Percentiles rank a stretch among this genome's conserved stretches.
Conservation (phyloP, 2,113 vertebrate species). For the Anthoscopus minutus region DNA sequence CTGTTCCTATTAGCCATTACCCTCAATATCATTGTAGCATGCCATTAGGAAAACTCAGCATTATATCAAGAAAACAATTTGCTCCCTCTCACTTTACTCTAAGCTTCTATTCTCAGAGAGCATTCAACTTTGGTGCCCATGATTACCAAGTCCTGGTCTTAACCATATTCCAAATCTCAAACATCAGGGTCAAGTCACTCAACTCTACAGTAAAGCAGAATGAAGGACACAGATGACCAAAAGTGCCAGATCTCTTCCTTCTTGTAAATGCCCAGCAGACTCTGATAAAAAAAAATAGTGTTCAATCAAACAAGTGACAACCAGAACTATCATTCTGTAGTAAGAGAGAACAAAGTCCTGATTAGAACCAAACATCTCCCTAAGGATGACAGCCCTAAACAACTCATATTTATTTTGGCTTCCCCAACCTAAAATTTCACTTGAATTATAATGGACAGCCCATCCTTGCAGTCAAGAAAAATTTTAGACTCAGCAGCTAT, state of each 20-base stretch:
- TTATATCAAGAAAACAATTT: not conserved
- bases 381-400: not conserved
- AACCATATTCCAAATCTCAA: not conserved
- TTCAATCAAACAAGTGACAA: not conserved
- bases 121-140: not conserved
- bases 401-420: not conserved
- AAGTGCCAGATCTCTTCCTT: not conserved
- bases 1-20: not conserved
- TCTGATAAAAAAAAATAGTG: not conserved
- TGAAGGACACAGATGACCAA: not conserved
- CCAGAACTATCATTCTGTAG: not conserved
- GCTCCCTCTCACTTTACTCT: not conserved
- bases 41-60: not conserved
- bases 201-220: not conserved
- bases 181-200: not conserved
- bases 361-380: not conserved
- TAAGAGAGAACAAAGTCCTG: not conserved
- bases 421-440: not conserved
- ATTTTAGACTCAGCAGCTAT: not conserved
- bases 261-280: not conserved
- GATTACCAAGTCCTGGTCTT: not conserved
- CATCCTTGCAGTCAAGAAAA: not conserved
- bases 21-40: not conserved
- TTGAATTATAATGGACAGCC: not conserved
- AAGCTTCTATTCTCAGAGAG: not conserved